These are phyloP conservation scores for Elgaria multicarinata DNA, from an alignment of 2,113 vertebrate genomes.

Conservation along the genomic window DNA sequence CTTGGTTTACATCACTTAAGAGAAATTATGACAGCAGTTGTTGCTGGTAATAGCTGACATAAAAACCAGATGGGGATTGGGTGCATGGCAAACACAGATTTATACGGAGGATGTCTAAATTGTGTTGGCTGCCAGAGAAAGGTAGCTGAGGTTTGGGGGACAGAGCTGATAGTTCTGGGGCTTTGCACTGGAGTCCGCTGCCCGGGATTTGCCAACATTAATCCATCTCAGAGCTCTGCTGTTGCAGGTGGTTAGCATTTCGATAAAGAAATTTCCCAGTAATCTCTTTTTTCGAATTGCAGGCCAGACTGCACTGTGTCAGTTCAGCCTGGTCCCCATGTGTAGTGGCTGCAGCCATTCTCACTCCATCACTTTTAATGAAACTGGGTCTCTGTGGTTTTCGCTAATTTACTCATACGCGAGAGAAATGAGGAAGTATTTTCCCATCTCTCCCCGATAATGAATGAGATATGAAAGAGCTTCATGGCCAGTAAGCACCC, in stretches of 20 bases:
- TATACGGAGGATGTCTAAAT: conserved; percentile 36
- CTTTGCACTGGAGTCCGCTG: conserved; percentile 26
- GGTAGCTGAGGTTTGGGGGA: neutral
- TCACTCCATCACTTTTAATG: conserved; percentile 78
- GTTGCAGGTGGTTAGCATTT: conserved; percentile 60
- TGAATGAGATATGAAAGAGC: conserved; percentile 77
- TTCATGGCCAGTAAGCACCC: conserved; percentile 77
- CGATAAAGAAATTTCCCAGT: conserved; percentile 61
- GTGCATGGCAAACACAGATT: conserved; percentile 18
- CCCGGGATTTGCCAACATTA: conserved; percentile 34
- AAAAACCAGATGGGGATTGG: neutral
- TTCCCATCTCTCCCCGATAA: conserved; percentile 70
- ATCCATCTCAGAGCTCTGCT: conserved; percentile 56
- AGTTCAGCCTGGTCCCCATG: conserved; percentile 57
- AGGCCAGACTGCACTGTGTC: conserved; percentile 61
- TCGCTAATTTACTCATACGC: conserved; percentile 73
- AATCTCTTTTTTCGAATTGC: conserved; percentile 50
- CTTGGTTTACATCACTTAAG: conserved; percentile 9
- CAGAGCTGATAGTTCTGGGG: conserved; percentile 26
- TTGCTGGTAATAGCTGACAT: conserved; percentile 21
- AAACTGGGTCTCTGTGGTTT: conserved; percentile 70
- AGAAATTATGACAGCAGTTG: neutral
- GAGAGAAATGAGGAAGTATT: conserved; percentile 71
- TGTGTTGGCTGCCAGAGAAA: neutral
- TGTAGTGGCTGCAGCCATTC: conserved; percentile 63